Base-by-base conservation (phyloP, 2,797 vertebrate species). In the Diplodus puntazzo region DNA sequence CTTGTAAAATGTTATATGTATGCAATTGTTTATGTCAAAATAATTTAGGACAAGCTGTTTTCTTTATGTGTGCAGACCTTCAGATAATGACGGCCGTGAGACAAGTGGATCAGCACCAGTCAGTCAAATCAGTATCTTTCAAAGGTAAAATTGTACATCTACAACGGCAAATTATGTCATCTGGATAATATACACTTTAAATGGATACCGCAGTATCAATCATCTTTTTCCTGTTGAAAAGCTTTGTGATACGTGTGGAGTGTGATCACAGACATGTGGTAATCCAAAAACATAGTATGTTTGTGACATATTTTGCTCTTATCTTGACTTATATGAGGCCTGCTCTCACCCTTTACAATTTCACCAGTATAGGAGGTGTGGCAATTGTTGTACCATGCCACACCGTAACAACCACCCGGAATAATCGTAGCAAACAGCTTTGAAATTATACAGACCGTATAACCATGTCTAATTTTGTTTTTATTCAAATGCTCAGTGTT, bases 261-360 rank as follows among this genome's bases (percentile, higher is more conserved):
- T 57, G 55, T 57, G 55, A 57, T 57, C 23, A 55, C 54, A 17
- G 55, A 57, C 30, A 57, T 57, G 55, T 30, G 55, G 54, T 57
- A 30, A 48, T 48, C 25, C 25, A 25, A 25, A 25, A 25, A 25
- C 25, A 25, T 25, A 25, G 25, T 25, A 25, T 25, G 25, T 25
- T 25, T 25, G 25, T 25, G 25, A 25, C 25, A 57, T 30, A 30
- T 18, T 18, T 57, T 57, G 25, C 27, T 57, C 27, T 57, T 11
- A 9, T 57, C 55, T 57, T 57, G 14, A 30, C 27, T 30, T 30
- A 30, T 16, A 18, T 57, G 55, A 30, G 25, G 55, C 25, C 55
- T 30, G 25, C 27, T 30, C 7, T 27, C 55, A 57, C 27, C 27
- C 27, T 27, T 58, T 58, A 34, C 17, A 20, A 58, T 58, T 58